Base-by-base conservation (phyloP, 2,888 invertebrate species). In the Chloroclystis v-ata region DNA sequence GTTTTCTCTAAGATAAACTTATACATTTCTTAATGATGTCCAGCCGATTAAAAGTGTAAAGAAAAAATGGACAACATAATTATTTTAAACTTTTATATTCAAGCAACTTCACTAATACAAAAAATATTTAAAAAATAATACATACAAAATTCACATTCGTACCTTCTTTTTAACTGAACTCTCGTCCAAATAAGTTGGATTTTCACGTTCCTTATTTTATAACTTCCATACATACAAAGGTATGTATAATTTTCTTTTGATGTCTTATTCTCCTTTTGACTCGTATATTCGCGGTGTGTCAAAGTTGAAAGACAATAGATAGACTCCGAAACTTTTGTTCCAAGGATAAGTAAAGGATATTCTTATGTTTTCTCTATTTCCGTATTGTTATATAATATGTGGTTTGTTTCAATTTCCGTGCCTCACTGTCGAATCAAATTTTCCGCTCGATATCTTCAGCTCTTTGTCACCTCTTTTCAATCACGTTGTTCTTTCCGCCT, bases 221-320 rank as follows among this genome's bases (percentile, higher is more conserved):
- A n/a, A n/a, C n/a, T n/a, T n/a, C n/a, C n/a, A 20, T 20, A 20
- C 20, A 20, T 5, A 20, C 2, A 20, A 20, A 20, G 20, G 20
- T 20, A 20, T 20, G 20, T 20, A 20, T 57, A 56, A 56, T 62
- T 63, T 58, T 62, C 62, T 61, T 61, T 62, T 60, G 55, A 57
- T 56, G 52, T 54, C 44, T 28, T 52, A 52, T 49, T 47, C 54
- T 42, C 43, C 44, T 37, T 42, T 56, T 54, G 60, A 54, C 49
- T 53, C 5, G 16, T 16, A 54, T 55, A 57, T 40, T 56, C 47
- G 52, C 42, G 41, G 49, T 43, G 37, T 37, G 28, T 38, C 16
- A 33, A 16, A 16, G 32, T 16, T 33, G 5, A 33, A 16, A 33
- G 37, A 51, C 40, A 45, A 14, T 4, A 38, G 29, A 43, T 39